These are phyloP conservation scores for Eupithecia exiguata DNA, from an alignment of 2,888 invertebrate genomes.

Conservation along the genomic window DNA sequence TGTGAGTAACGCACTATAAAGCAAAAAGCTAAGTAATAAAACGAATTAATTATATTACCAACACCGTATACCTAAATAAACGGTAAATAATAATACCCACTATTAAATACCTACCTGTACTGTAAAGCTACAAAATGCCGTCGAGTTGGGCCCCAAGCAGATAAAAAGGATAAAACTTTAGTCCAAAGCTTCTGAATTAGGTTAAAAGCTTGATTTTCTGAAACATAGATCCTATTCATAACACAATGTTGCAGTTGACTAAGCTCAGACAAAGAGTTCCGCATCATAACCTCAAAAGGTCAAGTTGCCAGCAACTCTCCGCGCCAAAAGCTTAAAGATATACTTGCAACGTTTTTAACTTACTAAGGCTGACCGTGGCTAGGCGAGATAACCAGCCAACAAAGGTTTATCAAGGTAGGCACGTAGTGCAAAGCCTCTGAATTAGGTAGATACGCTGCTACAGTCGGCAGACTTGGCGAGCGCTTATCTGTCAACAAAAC, in stretches of 20 bases:
- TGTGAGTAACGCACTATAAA: too few relatives aligned
- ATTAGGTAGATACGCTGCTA: constrained; percentile 56
- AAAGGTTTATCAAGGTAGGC: constrained; percentile 72
- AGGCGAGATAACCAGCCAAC: constrained; percentile 67
- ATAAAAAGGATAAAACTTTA: neutral
- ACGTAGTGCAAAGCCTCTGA: constrained; percentile 67
- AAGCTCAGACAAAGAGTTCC: neutral
- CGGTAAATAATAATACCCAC: too few relatives aligned
- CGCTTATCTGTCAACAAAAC: constrained; percentile 75
- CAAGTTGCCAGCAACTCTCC: neutral
- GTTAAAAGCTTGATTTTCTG: neutral
- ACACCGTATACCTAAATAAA: too few relatives aligned
- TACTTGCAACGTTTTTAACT: constrained; percentile 56
- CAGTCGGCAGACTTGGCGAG: constrained; percentile 63
- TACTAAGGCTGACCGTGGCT: constrained; percentile 53
- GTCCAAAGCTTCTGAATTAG: too few relatives aligned
- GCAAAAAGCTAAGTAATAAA: too few relatives aligned
- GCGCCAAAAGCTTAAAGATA: constrained; percentile 8
- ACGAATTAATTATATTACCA: too few relatives aligned
- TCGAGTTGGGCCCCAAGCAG: neutral
- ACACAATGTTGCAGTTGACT: neutral
- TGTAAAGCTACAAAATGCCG: too few relatives aligned
- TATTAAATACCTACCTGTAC: too few relatives aligned
- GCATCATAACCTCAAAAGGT: neutral
- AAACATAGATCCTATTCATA: neutral